Conservation (phyloP, 2,797 vertebrate species). For the Steatocranus sp. region DNA sequence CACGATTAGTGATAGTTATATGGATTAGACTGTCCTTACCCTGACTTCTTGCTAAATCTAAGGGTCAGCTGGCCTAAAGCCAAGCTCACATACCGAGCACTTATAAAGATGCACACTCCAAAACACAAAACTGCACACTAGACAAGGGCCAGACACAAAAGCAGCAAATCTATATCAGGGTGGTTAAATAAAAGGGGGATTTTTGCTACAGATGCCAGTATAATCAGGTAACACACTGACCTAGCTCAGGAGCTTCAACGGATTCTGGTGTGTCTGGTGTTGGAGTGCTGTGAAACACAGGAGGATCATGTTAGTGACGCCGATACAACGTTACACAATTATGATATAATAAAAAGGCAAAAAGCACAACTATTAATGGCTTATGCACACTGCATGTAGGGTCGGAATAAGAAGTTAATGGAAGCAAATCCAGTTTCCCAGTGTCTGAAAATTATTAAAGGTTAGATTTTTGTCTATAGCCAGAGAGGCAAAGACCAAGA, state of each 20-base stretch:
- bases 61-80: background rate
- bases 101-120: background rate
- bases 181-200: background rate
- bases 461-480: background rate
- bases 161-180: background rate
- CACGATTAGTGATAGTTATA: background rate
- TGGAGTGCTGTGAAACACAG: constrained; percentile 31
- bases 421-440: background rate
- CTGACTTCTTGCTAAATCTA: background rate
- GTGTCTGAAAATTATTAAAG: background rate
- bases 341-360: background rate
- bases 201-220: background rate
- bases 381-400: background rate
- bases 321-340: background rate
- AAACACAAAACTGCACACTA: background rate
- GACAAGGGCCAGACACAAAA: background rate
- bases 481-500: background rate
- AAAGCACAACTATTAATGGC: background rate
- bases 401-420: background rate
- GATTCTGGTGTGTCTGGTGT: background rate
- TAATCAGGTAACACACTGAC: constrained; percentile 39
- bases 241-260: constrained; percentile 1
- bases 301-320: background rate
- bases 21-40: constrained; percentile 11
- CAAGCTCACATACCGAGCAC: background rate